These are phyloP conservation scores for Lordiphosa stackelbergi DNA, from an alignment of 1,140 invertebrate genomes.

Conservation along the genomic window DNA sequence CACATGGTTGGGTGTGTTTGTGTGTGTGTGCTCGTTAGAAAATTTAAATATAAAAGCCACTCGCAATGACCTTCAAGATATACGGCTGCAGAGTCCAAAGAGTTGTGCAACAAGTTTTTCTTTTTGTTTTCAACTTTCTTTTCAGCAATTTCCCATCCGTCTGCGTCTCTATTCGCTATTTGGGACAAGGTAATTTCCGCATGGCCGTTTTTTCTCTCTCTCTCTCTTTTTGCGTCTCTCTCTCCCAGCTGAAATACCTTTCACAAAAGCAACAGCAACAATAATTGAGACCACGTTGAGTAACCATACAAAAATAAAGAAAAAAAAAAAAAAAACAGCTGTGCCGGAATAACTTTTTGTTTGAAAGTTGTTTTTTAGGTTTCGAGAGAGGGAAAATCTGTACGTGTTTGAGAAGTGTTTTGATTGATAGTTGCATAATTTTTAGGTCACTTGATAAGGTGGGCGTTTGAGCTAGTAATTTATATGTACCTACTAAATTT, in stretches of 20 bases:
- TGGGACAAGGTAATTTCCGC: constrained; percentile 71
- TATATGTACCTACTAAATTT: not conserved
- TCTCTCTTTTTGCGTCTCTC: not conserved
- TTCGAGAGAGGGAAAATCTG: constrained; percentile 9
- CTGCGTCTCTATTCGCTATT: constrained; percentile 39
- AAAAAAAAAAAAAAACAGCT: constrained; percentile 10
- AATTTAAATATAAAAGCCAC: constrained; percentile 32
- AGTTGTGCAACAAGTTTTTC: constrained; percentile 69
- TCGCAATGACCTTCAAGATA: constrained; percentile 52
- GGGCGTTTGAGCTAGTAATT: not conserved
- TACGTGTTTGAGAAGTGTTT: constrained; percentile 2
- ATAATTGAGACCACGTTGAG: constrained; percentile 33
- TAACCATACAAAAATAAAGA: not conserved
- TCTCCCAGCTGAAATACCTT: constrained; percentile 1
- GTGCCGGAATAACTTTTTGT: constrained; percentile 8
- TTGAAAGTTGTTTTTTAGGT: constrained; percentile 52
- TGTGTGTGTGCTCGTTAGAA: constrained; percentile 5
- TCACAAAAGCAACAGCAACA: constrained; percentile 12
- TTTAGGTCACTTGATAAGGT: constrained; percentile 31
- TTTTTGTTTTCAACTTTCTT: constrained; percentile 40
- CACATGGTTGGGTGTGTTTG: constrained; percentile 2
- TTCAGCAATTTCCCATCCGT: constrained; percentile 27
- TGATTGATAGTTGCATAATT: constrained; percentile 43
- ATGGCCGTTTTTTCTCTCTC: constrained; percentile 23
- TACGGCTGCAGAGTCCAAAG: constrained; percentile 20